Evolutionary conservation across 1,140 invertebrate species (phyloP).

Genomic region (Drosophila nigrodunni): DNA sequence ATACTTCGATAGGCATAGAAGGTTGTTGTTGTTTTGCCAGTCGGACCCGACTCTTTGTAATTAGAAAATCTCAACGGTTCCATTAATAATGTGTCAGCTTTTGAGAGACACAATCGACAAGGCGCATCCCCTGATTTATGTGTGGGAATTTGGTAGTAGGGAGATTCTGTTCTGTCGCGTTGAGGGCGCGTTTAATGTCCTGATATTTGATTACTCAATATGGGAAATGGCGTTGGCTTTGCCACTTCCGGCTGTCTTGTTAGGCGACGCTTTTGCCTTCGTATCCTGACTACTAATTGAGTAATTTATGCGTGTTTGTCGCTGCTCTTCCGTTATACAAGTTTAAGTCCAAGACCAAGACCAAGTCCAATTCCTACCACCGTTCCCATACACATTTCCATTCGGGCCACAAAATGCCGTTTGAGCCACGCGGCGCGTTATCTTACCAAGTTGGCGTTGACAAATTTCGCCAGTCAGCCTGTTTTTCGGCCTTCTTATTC

Average conservation of each 20-base stretch:
- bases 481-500: slow-evolving; percentile 20
- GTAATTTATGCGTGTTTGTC: slow-evolving; percentile 80
- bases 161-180: no score
- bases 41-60: slow-evolving; percentile 25
- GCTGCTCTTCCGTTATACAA: slow-evolving; percentile 59
- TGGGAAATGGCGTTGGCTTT: slow-evolving; percentile 42
- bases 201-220: slow-evolving; percentile 75
- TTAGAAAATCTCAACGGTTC: slow-evolving; percentile 54
- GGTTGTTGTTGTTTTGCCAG: neutral
- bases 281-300: slow-evolving; percentile 76
- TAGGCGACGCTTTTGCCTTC: slow-evolving; percentile 49
- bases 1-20: neutral
- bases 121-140: slow-evolving; percentile 42
- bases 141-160: neutral
- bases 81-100: slow-evolving; percentile 51
- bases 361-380: neutral
- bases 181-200: slow-evolving; percentile 53
- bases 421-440: slow-evolving; percentile 63
- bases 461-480: slow-evolving; percentile 71
- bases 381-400: neutral
- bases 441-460: slow-evolving; percentile 61
- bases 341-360: neutral
- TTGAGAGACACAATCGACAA: slow-evolving; percentile 24
- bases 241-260: slow-evolving; percentile 62
- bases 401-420: slow-evolving; percentile 42